A percentile compares a stretch with the other conserved stretches of the same genome.
Evolutionary conservation across 2,888 invertebrate species (phyloP).

Genomic region (Drosophila prostipennis): DNA sequence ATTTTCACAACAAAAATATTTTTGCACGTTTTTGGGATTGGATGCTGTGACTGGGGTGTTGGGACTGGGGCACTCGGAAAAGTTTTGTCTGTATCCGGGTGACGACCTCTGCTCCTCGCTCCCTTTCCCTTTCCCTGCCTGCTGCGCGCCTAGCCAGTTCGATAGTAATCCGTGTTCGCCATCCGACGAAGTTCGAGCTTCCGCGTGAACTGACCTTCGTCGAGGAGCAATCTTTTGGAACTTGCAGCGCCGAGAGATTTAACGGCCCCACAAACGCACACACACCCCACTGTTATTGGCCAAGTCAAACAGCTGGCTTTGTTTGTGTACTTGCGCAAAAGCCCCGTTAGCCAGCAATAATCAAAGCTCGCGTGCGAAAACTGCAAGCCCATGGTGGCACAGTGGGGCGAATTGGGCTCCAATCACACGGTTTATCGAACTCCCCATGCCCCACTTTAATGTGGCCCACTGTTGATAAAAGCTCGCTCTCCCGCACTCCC

Average conservation of each 20-base stretch:
- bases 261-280: constrained; percentile 39
- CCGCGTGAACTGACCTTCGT: constrained; percentile 72
- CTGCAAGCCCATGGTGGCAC: constrained; percentile 23
- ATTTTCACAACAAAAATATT: constrained; percentile 38
- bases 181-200: constrained; percentile 60
- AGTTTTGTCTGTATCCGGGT: constrained; percentile 52
- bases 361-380: constrained; percentile 45
- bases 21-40: constrained; percentile 9
- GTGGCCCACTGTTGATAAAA: constrained; percentile 17
- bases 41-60: constrained; percentile 48
- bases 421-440: constrained; percentile 9
- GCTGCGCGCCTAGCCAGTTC: constrained; percentile 41
- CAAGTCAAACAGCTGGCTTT: constrained; percentile 58
- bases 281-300: background rate
- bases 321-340: constrained; percentile 73
- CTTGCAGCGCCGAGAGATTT: constrained; percentile 46
- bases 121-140: constrained; percentile 33
- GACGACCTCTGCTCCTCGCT: constrained; percentile 18
- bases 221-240: constrained; percentile 39
- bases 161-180: constrained; percentile 3
- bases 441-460: constrained; percentile 7
- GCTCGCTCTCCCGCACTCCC: constrained; percentile 8
- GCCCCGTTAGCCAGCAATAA: constrained; percentile 10
- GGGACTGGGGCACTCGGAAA: constrained; percentile 59
- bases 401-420: constrained; percentile 3